Evolutionary conservation across 2,888 invertebrate species (phyloP).

Genomic region (Diarsia rubi): DNA sequence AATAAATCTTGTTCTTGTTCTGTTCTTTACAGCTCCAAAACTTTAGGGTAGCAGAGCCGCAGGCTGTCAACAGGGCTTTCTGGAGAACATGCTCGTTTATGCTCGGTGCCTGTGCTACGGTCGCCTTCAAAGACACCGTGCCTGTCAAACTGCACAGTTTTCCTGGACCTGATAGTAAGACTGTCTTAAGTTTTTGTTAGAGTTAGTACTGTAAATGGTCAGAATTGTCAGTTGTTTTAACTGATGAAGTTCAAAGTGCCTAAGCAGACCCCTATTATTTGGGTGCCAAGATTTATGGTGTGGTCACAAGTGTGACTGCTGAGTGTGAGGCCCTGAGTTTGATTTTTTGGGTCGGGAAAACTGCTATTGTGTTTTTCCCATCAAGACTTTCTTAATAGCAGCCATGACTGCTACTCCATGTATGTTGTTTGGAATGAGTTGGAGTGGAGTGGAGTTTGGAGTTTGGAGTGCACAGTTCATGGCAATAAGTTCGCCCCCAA

Average conservation of each 20-base stretch:
- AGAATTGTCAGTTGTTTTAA: neutral
- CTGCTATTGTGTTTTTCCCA: neutral
- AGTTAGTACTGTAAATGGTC: neutral
- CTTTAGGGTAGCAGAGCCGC: slow-evolving; percentile 92
- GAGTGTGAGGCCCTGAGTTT: too few relatives aligned
- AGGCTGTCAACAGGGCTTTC: slow-evolving; percentile 94
- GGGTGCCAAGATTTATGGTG: neutral
- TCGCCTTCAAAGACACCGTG: slow-evolving; percentile 95
- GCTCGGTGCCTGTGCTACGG: slow-evolving; percentile 94
- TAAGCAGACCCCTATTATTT: neutral
- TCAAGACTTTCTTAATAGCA: neutral
- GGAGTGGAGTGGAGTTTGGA: too few relatives aligned
- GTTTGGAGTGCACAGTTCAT: neutral
- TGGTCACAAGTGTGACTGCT: too few relatives aligned
- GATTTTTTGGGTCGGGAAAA: too few relatives aligned
- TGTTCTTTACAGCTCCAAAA: slow-evolving; percentile 87
- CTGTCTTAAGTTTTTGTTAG: neutral
- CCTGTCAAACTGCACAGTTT: slow-evolving; percentile 96
- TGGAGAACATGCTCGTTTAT: slow-evolving; percentile 98
- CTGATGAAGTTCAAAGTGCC: neutral
- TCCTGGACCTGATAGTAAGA: slow-evolving; percentile 95
- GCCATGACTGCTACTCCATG: too few relatives aligned
- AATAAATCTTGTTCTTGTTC: too few relatives aligned
- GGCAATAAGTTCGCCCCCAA: neutral
- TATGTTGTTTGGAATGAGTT: too few relatives aligned